A percentile compares a stretch with the other conserved stretches of the same genome.
Evolutionary conservation across 2,888 invertebrate species (phyloP).

Genomic region (Folsomia candida): DNA sequence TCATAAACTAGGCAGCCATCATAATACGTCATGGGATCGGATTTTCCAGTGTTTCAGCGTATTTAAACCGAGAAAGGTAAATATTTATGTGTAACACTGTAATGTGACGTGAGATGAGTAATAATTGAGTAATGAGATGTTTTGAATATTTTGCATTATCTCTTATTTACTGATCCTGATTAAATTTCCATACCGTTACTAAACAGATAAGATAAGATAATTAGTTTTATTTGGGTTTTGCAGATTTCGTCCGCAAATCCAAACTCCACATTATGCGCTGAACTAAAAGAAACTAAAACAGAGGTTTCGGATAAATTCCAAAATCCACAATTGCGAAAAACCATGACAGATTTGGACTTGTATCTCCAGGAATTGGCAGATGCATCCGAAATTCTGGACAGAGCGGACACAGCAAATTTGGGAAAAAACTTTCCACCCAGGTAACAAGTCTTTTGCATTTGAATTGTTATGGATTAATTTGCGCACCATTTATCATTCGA

Average conservation of each 20-base stretch:
- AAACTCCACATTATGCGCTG: too few species aligned
- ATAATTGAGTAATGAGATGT: too few species aligned
- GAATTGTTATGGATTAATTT: constrained; percentile 93
- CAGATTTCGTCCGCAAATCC: constrained; percentile 2
- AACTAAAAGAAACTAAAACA: too few species aligned
- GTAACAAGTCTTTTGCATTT: constrained; percentile 70
- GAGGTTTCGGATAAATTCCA: too few species aligned
- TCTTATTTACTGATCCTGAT: too few species aligned
- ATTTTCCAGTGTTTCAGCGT: constrained; percentile 13
- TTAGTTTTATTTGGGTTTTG: not conserved
- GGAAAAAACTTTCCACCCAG: constrained; percentile 41
- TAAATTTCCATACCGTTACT: too few species aligned
- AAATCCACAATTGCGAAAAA: too few species aligned
- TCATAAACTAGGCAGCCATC: too few species aligned
- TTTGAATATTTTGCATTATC: too few species aligned
- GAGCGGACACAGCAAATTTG: constrained; percentile 30
- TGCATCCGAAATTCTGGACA: constrained; percentile 43
- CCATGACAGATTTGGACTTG: constrained; percentile 33
- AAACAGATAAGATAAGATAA: too few species aligned
- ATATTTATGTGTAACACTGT: not conserved
- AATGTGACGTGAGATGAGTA: too few species aligned
- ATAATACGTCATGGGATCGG: constrained; percentile 6
- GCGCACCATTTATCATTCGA: too few species aligned
- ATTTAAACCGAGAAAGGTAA: constrained; percentile 11
- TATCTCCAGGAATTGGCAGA: constrained; percentile 41